phyloP scores from a whole-genome alignment of 2,797 vertebrate genomes.

The Acrossocheilus fasciatus region DNA sequence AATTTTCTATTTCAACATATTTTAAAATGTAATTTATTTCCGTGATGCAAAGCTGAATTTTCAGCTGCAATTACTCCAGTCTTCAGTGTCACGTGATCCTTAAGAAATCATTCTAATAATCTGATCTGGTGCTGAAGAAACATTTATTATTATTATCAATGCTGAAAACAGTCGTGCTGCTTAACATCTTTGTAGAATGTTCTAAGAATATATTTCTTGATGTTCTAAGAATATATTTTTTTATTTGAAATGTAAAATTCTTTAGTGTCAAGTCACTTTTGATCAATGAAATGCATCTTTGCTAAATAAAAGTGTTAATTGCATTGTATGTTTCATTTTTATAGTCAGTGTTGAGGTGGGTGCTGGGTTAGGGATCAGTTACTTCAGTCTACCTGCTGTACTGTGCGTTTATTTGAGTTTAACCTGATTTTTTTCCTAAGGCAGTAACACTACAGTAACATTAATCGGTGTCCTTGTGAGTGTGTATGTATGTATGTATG shows the following conservation, averaged over 20 bases:
- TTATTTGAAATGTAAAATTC: background rate
- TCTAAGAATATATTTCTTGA: too few relatives aligned
- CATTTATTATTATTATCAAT: background rate
- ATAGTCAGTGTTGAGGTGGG: background rate
- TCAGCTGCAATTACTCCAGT: background rate
- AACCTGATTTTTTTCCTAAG: background rate
- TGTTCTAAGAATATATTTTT: too few relatives aligned
- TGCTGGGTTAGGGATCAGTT: background rate
- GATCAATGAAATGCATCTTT: background rate
- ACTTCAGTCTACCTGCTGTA: background rate
- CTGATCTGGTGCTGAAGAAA: background rate
- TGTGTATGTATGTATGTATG: too few relatives aligned
- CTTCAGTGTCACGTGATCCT: background rate
- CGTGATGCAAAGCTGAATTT: background rate
- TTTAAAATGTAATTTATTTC: too few relatives aligned
- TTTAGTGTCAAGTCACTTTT: background rate
- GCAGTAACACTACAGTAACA: background rate
- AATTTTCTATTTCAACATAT: background rate
- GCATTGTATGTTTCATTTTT: background rate
- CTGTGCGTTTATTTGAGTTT: background rate
- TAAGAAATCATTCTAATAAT: background rate
- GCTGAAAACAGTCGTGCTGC: background rate
- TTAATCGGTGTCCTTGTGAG: background rate
- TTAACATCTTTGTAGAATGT: too few relatives aligned
- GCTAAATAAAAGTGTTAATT: background rate